These are phyloP conservation scores for Pseudomyrmex flavicornis DNA, from an alignment of 1,140 invertebrate genomes.

Conservation along the genomic window DNA sequence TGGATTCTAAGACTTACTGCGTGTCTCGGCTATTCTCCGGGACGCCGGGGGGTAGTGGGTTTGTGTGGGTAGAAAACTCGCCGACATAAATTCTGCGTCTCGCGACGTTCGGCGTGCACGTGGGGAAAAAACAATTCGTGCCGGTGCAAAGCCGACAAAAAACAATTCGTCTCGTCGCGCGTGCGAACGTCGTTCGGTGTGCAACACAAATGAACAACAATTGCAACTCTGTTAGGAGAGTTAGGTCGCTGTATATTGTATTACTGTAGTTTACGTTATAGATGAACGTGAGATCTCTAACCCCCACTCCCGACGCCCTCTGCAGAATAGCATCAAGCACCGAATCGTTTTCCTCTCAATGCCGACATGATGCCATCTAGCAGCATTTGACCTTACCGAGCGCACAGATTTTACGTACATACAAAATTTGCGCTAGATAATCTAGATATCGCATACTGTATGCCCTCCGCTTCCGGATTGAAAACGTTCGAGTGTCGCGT, in stretches of 20 bases:
- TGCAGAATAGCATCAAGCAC: neutral
- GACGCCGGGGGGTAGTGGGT: conserved; percentile 54
- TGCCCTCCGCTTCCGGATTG: too few relatives aligned
- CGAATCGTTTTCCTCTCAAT: neutral
- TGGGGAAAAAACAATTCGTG: conserved; percentile 68
- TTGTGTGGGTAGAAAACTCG: conserved; percentile 27
- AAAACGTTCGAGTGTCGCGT: too few relatives aligned
- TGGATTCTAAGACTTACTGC: conserved; percentile 66
- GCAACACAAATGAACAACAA: too few relatives aligned
- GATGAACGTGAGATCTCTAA: neutral
- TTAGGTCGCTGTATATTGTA: too few relatives aligned
- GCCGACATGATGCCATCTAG: too few relatives aligned
- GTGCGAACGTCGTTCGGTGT: neutral
- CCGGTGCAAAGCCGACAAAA: conserved; percentile 37
- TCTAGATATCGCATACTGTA: too few relatives aligned
- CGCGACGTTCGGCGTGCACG: conserved; percentile 74
- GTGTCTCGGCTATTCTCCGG: conserved; percentile 59
- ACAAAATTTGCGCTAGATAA: too few relatives aligned
- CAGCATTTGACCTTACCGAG: too few relatives aligned
- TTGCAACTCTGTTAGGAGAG: too few relatives aligned
- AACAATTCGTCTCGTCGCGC: neutral
- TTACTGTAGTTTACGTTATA: too few relatives aligned
- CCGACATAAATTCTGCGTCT: conserved; percentile 65
- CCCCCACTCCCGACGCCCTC: neutral
- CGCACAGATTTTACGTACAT: too few relatives aligned